A percentile compares a stretch with the other conserved stretches of the same genome.
These are phyloP conservation scores for Lasioglossum villosulum DNA, from an alignment of 2,888 invertebrate genomes.

Conservation along the genomic window DNA sequence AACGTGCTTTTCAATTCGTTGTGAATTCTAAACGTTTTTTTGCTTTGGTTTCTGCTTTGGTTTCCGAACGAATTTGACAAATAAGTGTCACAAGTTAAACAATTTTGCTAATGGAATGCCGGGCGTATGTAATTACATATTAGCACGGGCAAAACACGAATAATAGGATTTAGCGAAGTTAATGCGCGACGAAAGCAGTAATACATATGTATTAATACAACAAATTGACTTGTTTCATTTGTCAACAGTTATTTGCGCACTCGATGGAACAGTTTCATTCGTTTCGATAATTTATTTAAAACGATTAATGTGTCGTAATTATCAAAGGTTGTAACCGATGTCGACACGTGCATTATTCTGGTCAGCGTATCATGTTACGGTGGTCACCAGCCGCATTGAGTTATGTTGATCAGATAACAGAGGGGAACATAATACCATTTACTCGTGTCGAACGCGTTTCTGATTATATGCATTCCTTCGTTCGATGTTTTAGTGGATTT, in stretches of 20 bases:
- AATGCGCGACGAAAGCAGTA: background rate
- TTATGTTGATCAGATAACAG: constrained; percentile 65
- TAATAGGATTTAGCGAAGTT: background rate
- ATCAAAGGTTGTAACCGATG: constrained; percentile 71
- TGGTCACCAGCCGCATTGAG: constrained; percentile 50
- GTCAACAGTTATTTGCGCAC: constrained; percentile 4
- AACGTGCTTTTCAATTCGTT: background rate
- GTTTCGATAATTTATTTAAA: constrained; percentile 35
- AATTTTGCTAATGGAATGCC: background rate
- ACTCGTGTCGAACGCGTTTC: constrained; percentile 39
- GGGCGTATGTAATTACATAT: background rate
- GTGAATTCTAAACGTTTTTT: background rate
- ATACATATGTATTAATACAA: background rate
- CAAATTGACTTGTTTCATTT: background rate
- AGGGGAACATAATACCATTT: constrained; percentile 55
- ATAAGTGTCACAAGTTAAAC: background rate
- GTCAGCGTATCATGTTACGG: constrained; percentile 66
- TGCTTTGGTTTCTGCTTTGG: too few relatives aligned
- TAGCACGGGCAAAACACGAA: background rate
- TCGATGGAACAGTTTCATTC: constrained; percentile 2
- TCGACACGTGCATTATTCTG: constrained; percentile 73
- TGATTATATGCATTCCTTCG: constrained; percentile 35
- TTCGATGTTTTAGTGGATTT: constrained; percentile 23
- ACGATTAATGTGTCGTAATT: constrained; percentile 69
- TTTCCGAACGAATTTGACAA: background rate